Conservation (phyloP, 1,140 invertebrate genomes). For the Samia ricini region DNA sequence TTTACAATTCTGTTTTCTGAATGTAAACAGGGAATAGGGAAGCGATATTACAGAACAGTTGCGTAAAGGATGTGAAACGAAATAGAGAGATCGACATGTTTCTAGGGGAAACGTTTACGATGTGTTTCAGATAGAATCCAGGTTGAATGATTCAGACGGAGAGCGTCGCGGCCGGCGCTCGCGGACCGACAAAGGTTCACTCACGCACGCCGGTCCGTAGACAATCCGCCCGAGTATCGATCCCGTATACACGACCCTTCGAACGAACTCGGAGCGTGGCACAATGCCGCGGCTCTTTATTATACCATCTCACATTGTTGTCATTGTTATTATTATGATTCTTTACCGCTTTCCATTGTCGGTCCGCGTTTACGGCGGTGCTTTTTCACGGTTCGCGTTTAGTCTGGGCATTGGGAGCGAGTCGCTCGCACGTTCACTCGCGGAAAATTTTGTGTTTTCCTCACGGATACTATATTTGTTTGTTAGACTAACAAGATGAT, state of each 20-base stretch:
- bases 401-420: conserved; percentile 74
- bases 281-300: conserved; percentile 75
- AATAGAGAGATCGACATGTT: too few relatives aligned
- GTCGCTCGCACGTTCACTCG: conserved; percentile 72
- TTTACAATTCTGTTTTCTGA: too few relatives aligned
- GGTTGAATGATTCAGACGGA: conserved; percentile 41
- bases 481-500: too few relatives aligned
- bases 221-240: conserved; percentile 72
- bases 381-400: conserved; percentile 75
- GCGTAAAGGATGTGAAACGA: too few relatives aligned
- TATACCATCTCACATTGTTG: conserved; percentile 78
- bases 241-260: conserved; percentile 73
- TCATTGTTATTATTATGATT: conserved; percentile 78
- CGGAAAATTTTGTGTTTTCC: conserved; percentile 70
- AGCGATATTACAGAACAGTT: too few relatives aligned
- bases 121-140: background rate
- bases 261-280: conserved; percentile 64
- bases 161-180: conserved; percentile 38
- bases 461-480: conserved; percentile 43
- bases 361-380: conserved; percentile 72
- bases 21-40: too few relatives aligned
- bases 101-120: too few relatives aligned
- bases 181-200: conserved; percentile 55
- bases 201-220: conserved; percentile 63
- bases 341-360: conserved; percentile 77